Evolutionary conservation across 2,888 invertebrate genomes (phyloP).

Genomic region (Euplexia lucipara): DNA sequence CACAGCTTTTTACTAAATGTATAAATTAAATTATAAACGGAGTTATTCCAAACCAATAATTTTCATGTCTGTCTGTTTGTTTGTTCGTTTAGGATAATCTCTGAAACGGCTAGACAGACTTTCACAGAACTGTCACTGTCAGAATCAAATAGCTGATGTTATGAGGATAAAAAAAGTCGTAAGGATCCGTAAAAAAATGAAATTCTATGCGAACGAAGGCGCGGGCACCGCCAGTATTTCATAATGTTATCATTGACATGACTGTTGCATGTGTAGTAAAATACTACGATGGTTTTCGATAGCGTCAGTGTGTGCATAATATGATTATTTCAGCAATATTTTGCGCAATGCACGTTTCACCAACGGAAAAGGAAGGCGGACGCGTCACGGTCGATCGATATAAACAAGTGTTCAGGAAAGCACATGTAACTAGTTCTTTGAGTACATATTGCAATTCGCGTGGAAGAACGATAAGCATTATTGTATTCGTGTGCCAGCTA

Average conservation of each 20-base stretch:
- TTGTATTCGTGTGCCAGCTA: conserved; percentile 35
- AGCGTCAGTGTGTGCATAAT: conserved; percentile 52
- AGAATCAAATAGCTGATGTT: no score
- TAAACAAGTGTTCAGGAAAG: conserved; percentile 74
- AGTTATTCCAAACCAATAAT: no score
- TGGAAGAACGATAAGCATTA: conserved; percentile 45
- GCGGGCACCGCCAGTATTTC: no score
- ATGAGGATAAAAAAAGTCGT: no score
- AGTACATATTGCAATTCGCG: conserved; percentile 47
- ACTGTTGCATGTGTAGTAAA: conserved; percentile 20
- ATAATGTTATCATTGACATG: conserved; percentile 20
- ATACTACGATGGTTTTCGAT: conserved; percentile 28
- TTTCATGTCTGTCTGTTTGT: no score
- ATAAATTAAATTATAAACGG: no score
- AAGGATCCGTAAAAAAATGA: no score
- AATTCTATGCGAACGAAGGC: no score
- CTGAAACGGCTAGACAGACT: no score
- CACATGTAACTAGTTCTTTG: conserved; percentile 60
- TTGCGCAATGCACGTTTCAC: conserved; percentile 87
- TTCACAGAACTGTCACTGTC: no score
- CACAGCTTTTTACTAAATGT: no score
- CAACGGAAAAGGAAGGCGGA: conserved; percentile 87
- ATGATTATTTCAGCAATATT: conserved; percentile 71
- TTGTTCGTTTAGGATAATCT: no score
- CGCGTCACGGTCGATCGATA: conserved; percentile 78